A percentile compares a stretch with the other conserved stretches of the same genome.
Evolutionary conservation across 1,140 invertebrate species (phyloP).

Genomic region (Calephelis nemesis): DNA sequence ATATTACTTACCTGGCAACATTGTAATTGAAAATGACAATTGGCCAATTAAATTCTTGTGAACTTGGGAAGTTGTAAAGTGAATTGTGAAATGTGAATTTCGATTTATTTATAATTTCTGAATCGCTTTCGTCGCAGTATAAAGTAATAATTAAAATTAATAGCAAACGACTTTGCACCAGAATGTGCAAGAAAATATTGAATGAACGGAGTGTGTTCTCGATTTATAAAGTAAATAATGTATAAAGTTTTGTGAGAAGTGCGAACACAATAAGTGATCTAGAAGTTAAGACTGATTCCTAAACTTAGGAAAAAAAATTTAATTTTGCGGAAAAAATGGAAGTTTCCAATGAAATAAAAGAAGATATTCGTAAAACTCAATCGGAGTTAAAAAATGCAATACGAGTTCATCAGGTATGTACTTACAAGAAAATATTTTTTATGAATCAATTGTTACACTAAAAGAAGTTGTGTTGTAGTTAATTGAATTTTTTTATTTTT

Average conservation of each 20-base stretch:
- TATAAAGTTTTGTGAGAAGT: constrained; percentile 7
- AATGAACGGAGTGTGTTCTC: too few relatives aligned
- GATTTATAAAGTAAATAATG: neutral
- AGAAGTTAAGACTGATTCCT: neutral
- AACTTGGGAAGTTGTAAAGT: too few relatives aligned
- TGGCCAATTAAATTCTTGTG: too few relatives aligned
- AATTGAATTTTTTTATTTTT: constrained; percentile 40
- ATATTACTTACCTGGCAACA: too few relatives aligned
- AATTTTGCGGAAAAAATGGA: constrained; percentile 72
- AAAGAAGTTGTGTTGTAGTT: neutral
- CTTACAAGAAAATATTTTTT: constrained; percentile 20
- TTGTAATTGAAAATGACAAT: too few relatives aligned
- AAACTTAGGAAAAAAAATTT: constrained; percentile 20
- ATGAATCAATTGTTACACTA: constrained; percentile 12
- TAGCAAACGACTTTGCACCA: too few relatives aligned
- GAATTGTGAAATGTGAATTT: too few relatives aligned
- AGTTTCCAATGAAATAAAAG: constrained; percentile 83
- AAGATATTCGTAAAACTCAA: constrained; percentile 82
- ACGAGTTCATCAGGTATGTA: constrained; percentile 82
- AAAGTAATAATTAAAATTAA: too few relatives aligned
- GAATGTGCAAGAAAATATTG: too few relatives aligned
- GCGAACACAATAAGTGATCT: constrained; percentile 2
- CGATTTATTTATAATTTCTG: too few relatives aligned
- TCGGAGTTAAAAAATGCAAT: constrained; percentile 84
- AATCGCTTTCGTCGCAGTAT: too few relatives aligned